Conservation (phyloP, 2,888 invertebrate genomes). For the Apamea monoglypha region DNA sequence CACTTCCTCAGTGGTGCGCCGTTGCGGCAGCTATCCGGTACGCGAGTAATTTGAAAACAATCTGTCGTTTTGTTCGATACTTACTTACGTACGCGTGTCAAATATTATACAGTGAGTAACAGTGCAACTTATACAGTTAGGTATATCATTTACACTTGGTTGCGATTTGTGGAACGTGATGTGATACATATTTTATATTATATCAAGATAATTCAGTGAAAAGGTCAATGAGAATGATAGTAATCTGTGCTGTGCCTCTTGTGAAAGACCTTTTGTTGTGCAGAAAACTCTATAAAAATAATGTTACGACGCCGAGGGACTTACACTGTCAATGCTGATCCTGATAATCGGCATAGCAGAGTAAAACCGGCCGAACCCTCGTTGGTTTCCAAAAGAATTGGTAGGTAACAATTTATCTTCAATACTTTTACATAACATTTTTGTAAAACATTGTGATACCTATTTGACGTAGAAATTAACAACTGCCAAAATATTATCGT, state of each 20-base stretch:
- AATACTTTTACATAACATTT: slow-evolving; percentile 31
- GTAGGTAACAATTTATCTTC: slow-evolving; percentile 70
- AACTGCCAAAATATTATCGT: slow-evolving; percentile 54
- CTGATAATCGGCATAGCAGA: slow-evolving; percentile 74
- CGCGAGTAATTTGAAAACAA: slow-evolving; percentile 79
- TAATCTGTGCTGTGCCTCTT: slow-evolving; percentile 63
- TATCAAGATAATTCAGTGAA: slow-evolving; percentile 52
- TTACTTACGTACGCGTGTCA: slow-evolving; percentile 61
- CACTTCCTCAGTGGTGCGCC: slow-evolving; percentile 79
- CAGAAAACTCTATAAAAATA: slow-evolving; percentile 67
- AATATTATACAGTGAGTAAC: slow-evolving; percentile 61
- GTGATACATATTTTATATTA: slow-evolving; percentile 46
- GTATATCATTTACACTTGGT: slow-evolving; percentile 50
- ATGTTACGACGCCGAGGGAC: slow-evolving; percentile 87
- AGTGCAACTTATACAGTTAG: slow-evolving; percentile 57
- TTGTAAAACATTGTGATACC: slow-evolving; percentile 24
- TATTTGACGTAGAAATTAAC: slow-evolving; percentile 38
- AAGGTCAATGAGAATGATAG: slow-evolving; percentile 64
- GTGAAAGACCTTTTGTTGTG: slow-evolving; percentile 62
- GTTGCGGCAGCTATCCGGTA: slow-evolving; percentile 74
- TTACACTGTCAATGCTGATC: slow-evolving; percentile 85
- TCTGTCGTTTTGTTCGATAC: slow-evolving; percentile 64
- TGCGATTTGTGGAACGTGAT: slow-evolving; percentile 60
- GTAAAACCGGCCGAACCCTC: slow-evolving; percentile 74
- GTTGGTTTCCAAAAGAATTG: slow-evolving; percentile 76